These are phyloP conservation scores for Tolmerus cingulatus DNA, from an alignment of 2,888 invertebrate genomes.

Conservation along the genomic window DNA sequence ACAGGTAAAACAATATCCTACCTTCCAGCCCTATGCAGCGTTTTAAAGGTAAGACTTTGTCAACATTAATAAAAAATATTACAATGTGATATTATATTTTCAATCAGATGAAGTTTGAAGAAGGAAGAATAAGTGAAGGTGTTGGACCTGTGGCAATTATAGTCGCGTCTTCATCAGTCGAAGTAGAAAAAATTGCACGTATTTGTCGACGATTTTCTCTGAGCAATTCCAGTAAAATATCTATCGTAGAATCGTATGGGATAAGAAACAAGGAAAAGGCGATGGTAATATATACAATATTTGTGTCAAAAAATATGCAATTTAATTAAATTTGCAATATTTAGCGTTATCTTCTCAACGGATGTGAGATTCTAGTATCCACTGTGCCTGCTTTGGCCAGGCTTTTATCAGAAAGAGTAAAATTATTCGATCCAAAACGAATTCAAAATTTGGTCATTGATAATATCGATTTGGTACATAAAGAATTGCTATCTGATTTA, in stretches of 20 bases:
- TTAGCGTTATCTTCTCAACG: conserved; percentile 65
- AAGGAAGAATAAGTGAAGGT: conserved; percentile 57
- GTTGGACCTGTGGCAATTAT: conserved; percentile 73
- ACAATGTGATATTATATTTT: not conserved
- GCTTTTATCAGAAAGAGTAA: conserved; percentile 63
- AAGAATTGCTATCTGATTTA: conserved; percentile 66
- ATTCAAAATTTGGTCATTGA: conserved; percentile 75
- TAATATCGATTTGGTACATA: conserved; percentile 71
- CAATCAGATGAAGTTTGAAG: conserved; percentile 58
- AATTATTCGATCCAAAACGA: conserved; percentile 68
- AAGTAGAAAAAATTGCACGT: conserved; percentile 65
- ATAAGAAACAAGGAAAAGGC: conserved; percentile 52
- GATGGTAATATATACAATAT: conserved; percentile 51
- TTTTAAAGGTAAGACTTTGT: conserved; percentile 58
- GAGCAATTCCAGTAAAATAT: conserved; percentile 58
- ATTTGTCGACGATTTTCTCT: conserved; percentile 63
- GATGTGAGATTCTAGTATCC: conserved; percentile 75
- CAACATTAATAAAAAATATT: not conserved
- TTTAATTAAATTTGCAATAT: not conserved
- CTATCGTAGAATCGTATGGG: conserved; percentile 63
- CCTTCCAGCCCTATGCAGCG: conserved; percentile 72
- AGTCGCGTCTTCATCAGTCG: conserved; percentile 70
- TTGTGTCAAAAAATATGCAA: not conserved
- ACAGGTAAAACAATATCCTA: conserved; percentile 79
- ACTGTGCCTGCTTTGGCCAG: conserved; percentile 71